Percentiles rank a stretch among this genome's conserved stretches.
phyloP scores from a whole-genome alignment of 2,797 vertebrate species.

The Brachyalestes nurse region DNA sequence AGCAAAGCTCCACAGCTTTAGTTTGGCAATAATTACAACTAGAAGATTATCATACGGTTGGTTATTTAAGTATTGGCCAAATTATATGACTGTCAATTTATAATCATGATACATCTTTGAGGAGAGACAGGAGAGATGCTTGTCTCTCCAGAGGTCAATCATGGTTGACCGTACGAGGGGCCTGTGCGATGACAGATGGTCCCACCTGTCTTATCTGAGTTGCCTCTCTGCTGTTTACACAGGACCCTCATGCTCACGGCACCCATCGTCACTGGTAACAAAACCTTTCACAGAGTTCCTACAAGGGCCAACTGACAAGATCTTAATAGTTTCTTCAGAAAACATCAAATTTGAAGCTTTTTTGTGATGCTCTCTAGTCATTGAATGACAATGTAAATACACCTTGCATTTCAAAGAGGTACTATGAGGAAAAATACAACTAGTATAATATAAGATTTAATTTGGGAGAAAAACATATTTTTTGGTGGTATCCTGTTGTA shows the following conservation, averaged over 20 bases:
- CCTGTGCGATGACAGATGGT: conserved; percentile 59
- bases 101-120: neutral
- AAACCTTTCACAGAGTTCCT: neutral
- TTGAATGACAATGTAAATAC: neutral
- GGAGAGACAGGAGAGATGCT: neutral
- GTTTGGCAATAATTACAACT: neutral
- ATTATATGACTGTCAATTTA: neutral
- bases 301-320: neutral
- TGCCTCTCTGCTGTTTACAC: conserved; percentile 66
- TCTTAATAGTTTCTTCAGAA: neutral
- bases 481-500: too few relatives aligned
- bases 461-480: neutral
- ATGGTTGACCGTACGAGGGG: neutral
- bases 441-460: neutral
- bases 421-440: too few relatives aligned
- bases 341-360: too few relatives aligned
- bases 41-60: too few relatives aligned
- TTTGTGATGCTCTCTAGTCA: neutral
- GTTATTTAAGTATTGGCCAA: too few relatives aligned
- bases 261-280: neutral
- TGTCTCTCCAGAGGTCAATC: neutral
- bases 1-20: neutral
- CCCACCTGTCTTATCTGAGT: conserved; percentile 67
- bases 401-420: neutral
- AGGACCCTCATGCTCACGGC: conserved; percentile 56